phyloP scores from a whole-genome alignment of 53 echinoderm and acorn worm species.

The Paelopatides confundens region DNA sequence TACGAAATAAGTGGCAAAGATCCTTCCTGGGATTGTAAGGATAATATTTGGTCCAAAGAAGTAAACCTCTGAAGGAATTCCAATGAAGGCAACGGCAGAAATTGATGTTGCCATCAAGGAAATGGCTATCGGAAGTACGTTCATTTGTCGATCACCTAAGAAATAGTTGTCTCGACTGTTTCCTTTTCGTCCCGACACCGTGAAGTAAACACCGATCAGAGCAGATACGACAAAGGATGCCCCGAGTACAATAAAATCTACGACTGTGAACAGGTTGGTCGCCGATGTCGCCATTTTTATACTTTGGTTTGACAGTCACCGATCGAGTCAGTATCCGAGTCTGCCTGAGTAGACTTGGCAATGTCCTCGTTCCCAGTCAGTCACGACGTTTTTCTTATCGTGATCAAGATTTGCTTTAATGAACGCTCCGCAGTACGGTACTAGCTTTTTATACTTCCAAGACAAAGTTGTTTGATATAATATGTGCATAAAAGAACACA shows the following conservation, averaged over 20 bases:
- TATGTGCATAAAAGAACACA: no score
- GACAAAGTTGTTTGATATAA: no score
- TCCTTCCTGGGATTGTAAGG: not conserved
- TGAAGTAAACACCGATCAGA: constrained; percentile 29
- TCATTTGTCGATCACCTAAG: constrained; percentile 18
- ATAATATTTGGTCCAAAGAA: constrained; percentile 13
- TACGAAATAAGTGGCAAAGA: constrained; percentile 11
- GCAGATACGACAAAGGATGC: constrained; percentile 5
- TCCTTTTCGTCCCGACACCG: not conserved
- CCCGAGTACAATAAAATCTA: constrained; percentile 10
- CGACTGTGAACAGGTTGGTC: not conserved
- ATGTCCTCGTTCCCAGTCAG: no score
- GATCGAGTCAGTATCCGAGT: no score
- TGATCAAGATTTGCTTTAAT: no score
- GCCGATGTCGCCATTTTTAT: not conserved
- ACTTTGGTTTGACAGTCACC: no score
- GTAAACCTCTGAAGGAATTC: constrained; percentile 17
- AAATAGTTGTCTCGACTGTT: constrained; percentile 1
- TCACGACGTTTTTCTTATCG: no score
- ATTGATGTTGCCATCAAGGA: constrained; percentile 24
- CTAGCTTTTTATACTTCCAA: no score
- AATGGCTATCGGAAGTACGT: not conserved
- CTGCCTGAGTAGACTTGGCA: no score
- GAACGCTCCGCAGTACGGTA: no score
- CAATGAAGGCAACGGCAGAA: constrained; percentile 22